Base-by-base conservation (phyloP, 2,888 invertebrate genomes). In the Nematopogon swammerdamellus region DNA sequence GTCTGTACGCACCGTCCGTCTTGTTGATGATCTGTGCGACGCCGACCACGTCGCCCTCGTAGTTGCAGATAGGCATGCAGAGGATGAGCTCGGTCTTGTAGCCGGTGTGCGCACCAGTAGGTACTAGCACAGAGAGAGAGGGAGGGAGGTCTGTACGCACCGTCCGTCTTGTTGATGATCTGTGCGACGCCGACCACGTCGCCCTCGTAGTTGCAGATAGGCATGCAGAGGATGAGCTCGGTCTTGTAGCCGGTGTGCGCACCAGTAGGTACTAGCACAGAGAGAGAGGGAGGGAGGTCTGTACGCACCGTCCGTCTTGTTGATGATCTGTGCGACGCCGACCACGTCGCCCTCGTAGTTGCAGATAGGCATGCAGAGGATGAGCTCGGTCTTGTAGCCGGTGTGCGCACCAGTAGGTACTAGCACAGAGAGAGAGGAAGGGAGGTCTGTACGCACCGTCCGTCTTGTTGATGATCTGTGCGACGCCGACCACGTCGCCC, bases 101-200 rank as follows among this genome's bases (percentile, higher is more conserved):
- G 25, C 25, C 25, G 25, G 25, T 25, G 59, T 88, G 84, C 58
- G 89, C 85, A 73, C 97, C 97, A 56, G 97, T 90, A n/a, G n/a
- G n/a, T n/a, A n/a, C n/a, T n/a, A n/a, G n/a, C n/a, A n/a, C n/a
- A n/a, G n/a, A n/a, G n/a, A n/a, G n/a, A n/a, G n/a, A n/a, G n/a
- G n/a, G n/a, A n/a, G n/a, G n/a, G n/a, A n/a, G n/a, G n/a, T n/a
- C n/a, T n/a, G n/a, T n/a, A n/a, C n/a, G n/a, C n/a, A 25, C 25
- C 25, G 25, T 25, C 25, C 10, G 25, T 25, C 25, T 25, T 25
- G 25, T 25, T 25, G 25, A 25, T 25, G 63, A 98, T 95, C 81
- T 97, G 96, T 18, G 97, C 97, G 3, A 98, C 97, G 2, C 97
- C 98, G 51, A 98, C 95, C 14, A 97, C 94, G 60, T 97, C 95